phyloP scores from a whole-genome alignment of 2,113 vertebrate genomes.

The Candoia aspera region DNA sequence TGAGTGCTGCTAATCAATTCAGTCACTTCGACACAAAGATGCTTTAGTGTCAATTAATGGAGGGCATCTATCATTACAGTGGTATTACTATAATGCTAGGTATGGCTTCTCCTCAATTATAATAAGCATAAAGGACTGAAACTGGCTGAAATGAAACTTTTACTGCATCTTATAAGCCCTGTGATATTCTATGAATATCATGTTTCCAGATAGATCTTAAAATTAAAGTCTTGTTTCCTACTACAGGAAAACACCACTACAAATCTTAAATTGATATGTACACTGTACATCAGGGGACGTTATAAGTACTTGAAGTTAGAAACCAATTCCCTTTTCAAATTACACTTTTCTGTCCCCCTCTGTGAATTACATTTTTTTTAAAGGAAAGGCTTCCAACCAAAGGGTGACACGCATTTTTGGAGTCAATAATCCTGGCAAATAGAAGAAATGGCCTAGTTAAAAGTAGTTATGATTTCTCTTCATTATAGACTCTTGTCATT shows the following conservation, averaged over 20 bases:
- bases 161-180: background rate
- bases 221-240: slow-evolving; percentile 61
- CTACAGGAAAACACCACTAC: slow-evolving; percentile 4
- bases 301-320: slow-evolving; percentile 40
- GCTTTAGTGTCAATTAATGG: slow-evolving; percentile 65
- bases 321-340: slow-evolving; percentile 42
- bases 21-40: slow-evolving; percentile 65
- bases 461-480: slow-evolving; percentile 64
- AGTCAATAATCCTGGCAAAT: slow-evolving; percentile 64
- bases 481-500: slow-evolving; percentile 63
- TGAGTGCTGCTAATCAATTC: slow-evolving; percentile 59
- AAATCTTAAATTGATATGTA: slow-evolving; percentile 30
- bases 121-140: background rate
- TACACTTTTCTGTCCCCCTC: slow-evolving; percentile 27
- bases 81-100: slow-evolving; percentile 28
- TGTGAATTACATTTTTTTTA: slow-evolving; percentile 12
- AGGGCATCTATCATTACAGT: slow-evolving; percentile 45
- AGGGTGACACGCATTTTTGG: slow-evolving; percentile 51
- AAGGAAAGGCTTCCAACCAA: slow-evolving; percentile 48
- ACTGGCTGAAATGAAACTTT: slow-evolving; percentile 35
- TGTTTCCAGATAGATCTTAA: slow-evolving; percentile 48
- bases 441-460: slow-evolving; percentile 59
- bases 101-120: slow-evolving; percentile 48
- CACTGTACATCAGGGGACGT: slow-evolving; percentile 28
- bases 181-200: slow-evolving; percentile 31